A percentile compares a stretch with the other conserved stretches of the same genome.
These are phyloP conservation scores for Lasioglossum zephyrum DNA, from an alignment of 2,888 invertebrate species.

Conservation along the genomic window DNA sequence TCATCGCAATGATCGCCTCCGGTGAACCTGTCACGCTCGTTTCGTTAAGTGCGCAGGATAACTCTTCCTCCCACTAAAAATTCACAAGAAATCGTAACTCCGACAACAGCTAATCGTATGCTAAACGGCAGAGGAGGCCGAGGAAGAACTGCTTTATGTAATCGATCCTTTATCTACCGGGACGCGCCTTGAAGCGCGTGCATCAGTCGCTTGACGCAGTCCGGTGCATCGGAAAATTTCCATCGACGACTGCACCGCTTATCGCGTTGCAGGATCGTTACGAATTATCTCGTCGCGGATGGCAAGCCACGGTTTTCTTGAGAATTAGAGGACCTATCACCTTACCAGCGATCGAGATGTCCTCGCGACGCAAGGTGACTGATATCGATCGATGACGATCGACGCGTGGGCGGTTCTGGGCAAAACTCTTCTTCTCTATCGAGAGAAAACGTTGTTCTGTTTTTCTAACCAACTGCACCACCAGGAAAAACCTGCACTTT, in stretches of 20 bases:
- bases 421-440: background rate
- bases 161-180: conserved; percentile 50
- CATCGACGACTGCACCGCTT: conserved; percentile 25
- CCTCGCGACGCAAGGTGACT: conserved; percentile 31
- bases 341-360: conserved; percentile 48
- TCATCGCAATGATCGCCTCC: background rate
- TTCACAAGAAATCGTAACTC: background rate
- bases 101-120: conserved; percentile 37
- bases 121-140: conserved; percentile 36
- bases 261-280: conserved; percentile 54
- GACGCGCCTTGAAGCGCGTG: conserved; percentile 57
- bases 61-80: conserved; percentile 6
- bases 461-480: too few relatives aligned
- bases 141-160: conserved; percentile 68
- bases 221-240: conserved; percentile 61
- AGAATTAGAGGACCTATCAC: conserved; percentile 61
- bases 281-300: conserved; percentile 47
- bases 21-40: background rate
- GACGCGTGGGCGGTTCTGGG: conserved; percentile 53
- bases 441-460: background rate
- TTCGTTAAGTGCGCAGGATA: background rate
- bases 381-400: conserved; percentile 43
- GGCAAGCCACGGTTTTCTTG: conserved; percentile 33
- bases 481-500: too few relatives aligned
- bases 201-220: conserved; percentile 39